These are phyloP conservation scores for Ptychoptera contaminata DNA, from an alignment of 2,888 invertebrate species.

Conservation along the genomic window DNA sequence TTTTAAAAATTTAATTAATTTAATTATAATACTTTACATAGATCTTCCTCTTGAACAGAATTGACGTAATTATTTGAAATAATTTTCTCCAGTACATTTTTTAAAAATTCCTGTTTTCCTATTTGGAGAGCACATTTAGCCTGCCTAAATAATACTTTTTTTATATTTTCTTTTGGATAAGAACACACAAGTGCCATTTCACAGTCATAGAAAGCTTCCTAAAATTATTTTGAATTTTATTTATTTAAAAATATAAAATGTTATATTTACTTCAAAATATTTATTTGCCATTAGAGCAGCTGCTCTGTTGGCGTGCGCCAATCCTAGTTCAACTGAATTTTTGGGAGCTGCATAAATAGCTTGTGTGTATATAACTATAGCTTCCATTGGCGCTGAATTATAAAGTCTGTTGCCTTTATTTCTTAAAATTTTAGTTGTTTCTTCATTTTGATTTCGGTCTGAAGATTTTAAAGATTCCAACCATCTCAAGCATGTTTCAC, in stretches of 20 bases:
- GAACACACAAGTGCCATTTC: constrained; percentile 19
- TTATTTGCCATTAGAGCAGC: constrained; percentile 22
- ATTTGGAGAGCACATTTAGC: constrained; percentile 8
- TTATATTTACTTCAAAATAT: constrained; percentile 14
- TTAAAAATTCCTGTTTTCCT: constrained; percentile 4
- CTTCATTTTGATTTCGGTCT: too few species aligned
- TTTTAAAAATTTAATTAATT: too few species aligned
- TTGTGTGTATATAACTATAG: constrained; percentile 19
- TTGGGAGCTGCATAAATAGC: constrained; percentile 21
- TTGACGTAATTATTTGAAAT: not conserved
- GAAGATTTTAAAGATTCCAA: too few species aligned
- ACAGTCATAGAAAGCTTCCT: constrained; percentile 23
- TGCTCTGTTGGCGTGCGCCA: constrained; percentile 26
- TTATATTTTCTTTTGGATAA: constrained; percentile 10
- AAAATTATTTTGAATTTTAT: not conserved
- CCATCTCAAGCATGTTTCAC: too few species aligned
- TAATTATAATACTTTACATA: too few species aligned
- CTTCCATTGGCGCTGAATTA: constrained; percentile 5
- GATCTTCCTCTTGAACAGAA: not conserved
- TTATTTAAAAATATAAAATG: too few species aligned
- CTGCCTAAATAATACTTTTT: constrained; percentile 10
- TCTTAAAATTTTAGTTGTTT: too few species aligned
- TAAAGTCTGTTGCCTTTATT: too few species aligned
- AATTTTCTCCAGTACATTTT: not conserved
- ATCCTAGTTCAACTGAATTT: constrained; percentile 13